Evolutionary conservation across 53 echinoderm and acorn worm species (phyloP), one percentile per base, ranked within the genome.

Genomic region (Holothuria scabra): DNA sequence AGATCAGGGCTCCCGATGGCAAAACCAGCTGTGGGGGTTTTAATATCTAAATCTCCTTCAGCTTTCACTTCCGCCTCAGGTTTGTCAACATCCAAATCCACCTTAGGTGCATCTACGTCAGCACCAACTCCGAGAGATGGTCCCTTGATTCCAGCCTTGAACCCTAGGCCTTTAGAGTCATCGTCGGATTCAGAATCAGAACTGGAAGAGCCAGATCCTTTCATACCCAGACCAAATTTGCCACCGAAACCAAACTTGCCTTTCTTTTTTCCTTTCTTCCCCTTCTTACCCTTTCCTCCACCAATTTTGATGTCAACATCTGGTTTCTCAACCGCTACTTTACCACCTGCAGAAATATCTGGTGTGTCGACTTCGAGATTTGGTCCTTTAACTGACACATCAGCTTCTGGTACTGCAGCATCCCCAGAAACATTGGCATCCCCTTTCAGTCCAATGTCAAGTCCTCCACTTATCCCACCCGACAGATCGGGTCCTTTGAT

Each of bases 181-280:
- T 75, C 82, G 82, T 85, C 82, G 20, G 80, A 80, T 24, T 71
- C 81, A 16, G 81, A 78, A 37, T 29, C 30, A 11, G 58, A 57
- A 22, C 22, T 23, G 24, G 80, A 81, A 4, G 46, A 61, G 23
- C 22, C 34, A 21, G 22, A 28, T 13, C 48, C 65, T 22, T 14
- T 81, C 46, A 62, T 55, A 56, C 78, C 85, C 35, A 85, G 37
- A 13, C 67, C 67, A 12, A 84, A 31, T 60, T 85, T 84, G 30
- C 79, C 79, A 78, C 79, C 65, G 84, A 83, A 76, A 59, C 84
- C 89, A 86, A 93, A 87, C 65, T 84, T 87, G 12, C 84, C 90
- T 46, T 93, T 93, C 66, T 84, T 84, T 37, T 86, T 91, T 30
- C 44, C 82, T 65, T 23, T 76, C 63, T n/a, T 55, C 62, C 49